Conservation (phyloP, 2,888 invertebrate species). For the Galerucella pusilla region DNA sequence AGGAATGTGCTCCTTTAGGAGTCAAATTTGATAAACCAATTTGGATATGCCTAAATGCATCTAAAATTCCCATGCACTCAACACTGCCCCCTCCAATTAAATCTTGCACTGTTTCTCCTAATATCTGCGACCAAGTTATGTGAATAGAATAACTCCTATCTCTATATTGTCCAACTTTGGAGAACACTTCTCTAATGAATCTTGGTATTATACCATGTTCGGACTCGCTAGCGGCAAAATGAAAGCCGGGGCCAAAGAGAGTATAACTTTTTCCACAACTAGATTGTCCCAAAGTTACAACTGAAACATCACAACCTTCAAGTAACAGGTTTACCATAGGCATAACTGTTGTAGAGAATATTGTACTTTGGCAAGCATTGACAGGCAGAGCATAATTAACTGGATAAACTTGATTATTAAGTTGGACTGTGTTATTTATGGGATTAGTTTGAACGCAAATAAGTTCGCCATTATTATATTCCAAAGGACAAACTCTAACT, state of each 20-base stretch:
- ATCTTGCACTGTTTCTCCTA: slow-evolving; percentile 72
- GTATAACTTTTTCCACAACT: slow-evolving; percentile 79
- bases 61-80: slow-evolving; percentile 72
- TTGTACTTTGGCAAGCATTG: slow-evolving; percentile 72
- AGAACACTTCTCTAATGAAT: slow-evolving; percentile 78
- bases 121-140: slow-evolving; percentile 80
- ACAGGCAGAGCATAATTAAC: slow-evolving; percentile 70
- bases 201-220: slow-evolving; percentile 80
- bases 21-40: slow-evolving; percentile 72
- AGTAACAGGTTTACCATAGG: slow-evolving; percentile 75
- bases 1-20: slow-evolving; percentile 72
- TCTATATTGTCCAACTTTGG: slow-evolving; percentile 72
- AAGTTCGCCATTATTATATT: slow-evolving; percentile 66
- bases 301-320: slow-evolving; percentile 81
- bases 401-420: slow-evolving; percentile 71
- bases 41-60: slow-evolving; percentile 78
- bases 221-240: slow-evolving; percentile 72
- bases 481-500: slow-evolving; percentile 73
- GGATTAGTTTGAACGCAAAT: slow-evolving; percentile 72
- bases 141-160: slow-evolving; percentile 75
- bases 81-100: slow-evolving; percentile 70
- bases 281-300: slow-evolving; percentile 75
- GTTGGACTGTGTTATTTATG: slow-evolving; percentile 70
- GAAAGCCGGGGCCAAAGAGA: slow-evolving; percentile 76
- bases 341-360: slow-evolving; percentile 74